These are phyloP conservation scores for Thryonomys swinderianus DNA, from an alignment of 2,113 vertebrate species.

Conservation along the genomic window DNA sequence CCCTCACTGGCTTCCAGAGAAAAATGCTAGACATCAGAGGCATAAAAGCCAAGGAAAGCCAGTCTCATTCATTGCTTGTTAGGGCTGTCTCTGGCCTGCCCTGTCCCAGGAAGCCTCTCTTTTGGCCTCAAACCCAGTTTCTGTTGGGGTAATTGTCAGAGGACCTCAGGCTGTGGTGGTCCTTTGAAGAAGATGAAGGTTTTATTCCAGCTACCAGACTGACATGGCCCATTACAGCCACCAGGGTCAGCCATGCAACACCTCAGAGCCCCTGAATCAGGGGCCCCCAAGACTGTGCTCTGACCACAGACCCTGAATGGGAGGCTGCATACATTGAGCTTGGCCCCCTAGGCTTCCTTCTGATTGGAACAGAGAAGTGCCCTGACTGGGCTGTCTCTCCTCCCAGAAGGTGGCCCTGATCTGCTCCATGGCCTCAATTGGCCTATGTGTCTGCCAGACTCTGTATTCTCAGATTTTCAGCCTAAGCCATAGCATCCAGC, in stretches of 20 bases:
- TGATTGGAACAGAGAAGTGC: no score
- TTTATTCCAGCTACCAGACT: no score
- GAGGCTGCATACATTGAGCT: no score
- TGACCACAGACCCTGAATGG: background rate
- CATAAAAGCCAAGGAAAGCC: background rate
- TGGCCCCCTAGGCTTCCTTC: background rate
- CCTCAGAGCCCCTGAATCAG: background rate
- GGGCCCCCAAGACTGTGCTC: background rate
- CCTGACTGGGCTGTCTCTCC: no score
- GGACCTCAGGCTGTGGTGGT: background rate
- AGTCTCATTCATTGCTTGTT: background rate
- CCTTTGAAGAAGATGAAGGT: no score
- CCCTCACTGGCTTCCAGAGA: no score
- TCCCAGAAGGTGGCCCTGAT: no score
- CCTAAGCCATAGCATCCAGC: background rate
- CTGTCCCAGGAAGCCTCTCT: background rate
- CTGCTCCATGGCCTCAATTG: background rate
- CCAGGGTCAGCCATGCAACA: background rate
- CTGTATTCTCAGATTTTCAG: background rate
- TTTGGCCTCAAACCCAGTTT: no score
- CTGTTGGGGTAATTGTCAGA: background rate
- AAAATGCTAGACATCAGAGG: no score
- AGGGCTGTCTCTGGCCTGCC: rapidly evolving
- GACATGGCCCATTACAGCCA: background rate
- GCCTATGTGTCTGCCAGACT: background rate